These are phyloP conservation scores for Uloborus plumipes DNA, from an alignment of 2,888 invertebrate genomes.

Conservation along the genomic window DNA sequence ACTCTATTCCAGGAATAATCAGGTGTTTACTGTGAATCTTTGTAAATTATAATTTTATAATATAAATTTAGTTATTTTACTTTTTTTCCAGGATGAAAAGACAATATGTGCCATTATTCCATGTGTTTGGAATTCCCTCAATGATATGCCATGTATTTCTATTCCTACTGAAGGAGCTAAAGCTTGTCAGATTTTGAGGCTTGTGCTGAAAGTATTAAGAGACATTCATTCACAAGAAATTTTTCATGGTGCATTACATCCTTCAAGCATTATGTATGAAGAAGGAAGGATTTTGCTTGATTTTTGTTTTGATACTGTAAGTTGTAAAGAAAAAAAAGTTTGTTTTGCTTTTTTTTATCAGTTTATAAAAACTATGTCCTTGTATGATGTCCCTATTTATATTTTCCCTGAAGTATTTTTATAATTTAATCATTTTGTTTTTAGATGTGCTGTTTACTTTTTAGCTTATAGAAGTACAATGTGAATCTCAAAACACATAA, in stretches of 20 bases:
- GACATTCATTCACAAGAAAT: slow-evolving; percentile 34
- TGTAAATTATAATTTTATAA: too few relatives aligned
- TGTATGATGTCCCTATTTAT: too few relatives aligned
- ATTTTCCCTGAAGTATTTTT: too few relatives aligned
- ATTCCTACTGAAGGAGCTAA: slow-evolving; percentile 22
- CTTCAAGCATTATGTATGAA: slow-evolving; percentile 25
- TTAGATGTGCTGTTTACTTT: too few relatives aligned
- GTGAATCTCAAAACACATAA: too few relatives aligned
- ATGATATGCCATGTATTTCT: not conserved
- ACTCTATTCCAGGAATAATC: too few relatives aligned
- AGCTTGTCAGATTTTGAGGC: slow-evolving; percentile 28
- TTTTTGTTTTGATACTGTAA: slow-evolving; percentile 45
- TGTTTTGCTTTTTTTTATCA: too few relatives aligned
- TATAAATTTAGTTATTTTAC: not conserved
- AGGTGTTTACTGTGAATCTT: too few relatives aligned
- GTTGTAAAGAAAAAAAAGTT: not conserved
- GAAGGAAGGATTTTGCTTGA: slow-evolving; percentile 31
- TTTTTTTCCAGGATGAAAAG: slow-evolving; percentile 11
- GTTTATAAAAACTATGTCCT: too few relatives aligned
- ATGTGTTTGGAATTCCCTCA: slow-evolving; percentile 8
- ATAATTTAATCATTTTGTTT: too few relatives aligned
- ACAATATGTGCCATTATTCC: slow-evolving; percentile 25
- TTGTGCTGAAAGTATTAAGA: slow-evolving; percentile 23
- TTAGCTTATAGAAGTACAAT: too few relatives aligned
- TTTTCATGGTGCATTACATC: slow-evolving; percentile 37